A percentile compares a stretch with the other conserved stretches of the same genome.
Conservation (phyloP, 2,888 invertebrate genomes). For the Orchestes rusci region DNA sequence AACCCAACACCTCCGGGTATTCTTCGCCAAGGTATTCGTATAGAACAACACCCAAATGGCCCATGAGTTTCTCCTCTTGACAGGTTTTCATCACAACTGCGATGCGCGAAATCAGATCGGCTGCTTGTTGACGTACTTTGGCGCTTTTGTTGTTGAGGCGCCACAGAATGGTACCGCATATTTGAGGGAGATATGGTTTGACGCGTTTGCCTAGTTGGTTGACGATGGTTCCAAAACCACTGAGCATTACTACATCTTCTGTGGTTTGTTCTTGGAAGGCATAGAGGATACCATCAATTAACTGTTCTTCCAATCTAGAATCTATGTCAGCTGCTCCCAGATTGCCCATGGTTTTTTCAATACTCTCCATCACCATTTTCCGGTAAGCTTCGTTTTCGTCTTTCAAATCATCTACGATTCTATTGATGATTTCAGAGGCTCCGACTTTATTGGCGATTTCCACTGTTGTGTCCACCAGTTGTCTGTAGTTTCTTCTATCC, state of each 20-base stretch:
- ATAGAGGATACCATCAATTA: constrained; percentile 98
- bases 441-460: constrained; percentile 99
- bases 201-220: constrained; percentile 95
- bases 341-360: constrained; percentile 97
- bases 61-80: constrained; percentile 99
- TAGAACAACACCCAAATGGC: constrained; percentile 96
- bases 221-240: constrained; percentile 98
- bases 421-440: constrained; percentile 97
- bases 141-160: constrained; percentile 99
- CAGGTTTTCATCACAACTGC: constrained; percentile 99
- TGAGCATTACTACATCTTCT: constrained; percentile 99
- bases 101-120: constrained; percentile 95
- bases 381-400: constrained; percentile 99
- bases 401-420: constrained; percentile 98
- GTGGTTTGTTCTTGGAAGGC: constrained; percentile 99
- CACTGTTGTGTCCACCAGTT: constrained; percentile 98
- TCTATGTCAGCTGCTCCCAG: constrained; percentile 98
- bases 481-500: constrained; percentile 94
- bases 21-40: constrained; percentile 99
- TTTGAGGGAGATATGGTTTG: constrained; percentile 98
- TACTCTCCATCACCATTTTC: constrained; percentile 99
- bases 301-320: constrained; percentile 93
- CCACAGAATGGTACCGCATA: constrained; percentile 99
- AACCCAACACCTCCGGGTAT: constrained; percentile 97
- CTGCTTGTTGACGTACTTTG: constrained; percentile 98